Percentiles rank a stretch among this genome's conserved stretches.
Evolutionary conservation across 2,113 vertebrate genomes (phyloP).

Genomic region (Rhinolophus ferrumequinum): DNA sequence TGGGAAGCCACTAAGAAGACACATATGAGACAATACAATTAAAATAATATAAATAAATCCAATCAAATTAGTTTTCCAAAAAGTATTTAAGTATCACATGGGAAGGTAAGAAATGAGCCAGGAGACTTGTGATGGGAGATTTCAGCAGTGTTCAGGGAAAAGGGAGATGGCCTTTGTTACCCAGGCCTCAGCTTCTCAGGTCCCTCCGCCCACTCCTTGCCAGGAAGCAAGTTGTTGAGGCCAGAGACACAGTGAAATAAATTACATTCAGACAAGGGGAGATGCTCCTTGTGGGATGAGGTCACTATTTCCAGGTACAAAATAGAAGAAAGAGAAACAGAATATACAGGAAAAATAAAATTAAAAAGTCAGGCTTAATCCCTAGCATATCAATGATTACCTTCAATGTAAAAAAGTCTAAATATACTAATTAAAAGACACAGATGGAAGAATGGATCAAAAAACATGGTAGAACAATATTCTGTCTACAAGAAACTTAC

Average conservation of each 20-base stretch:
- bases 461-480: neutral
- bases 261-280: slow-evolving; percentile 64
- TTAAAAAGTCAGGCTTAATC: neutral
- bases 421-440: neutral
- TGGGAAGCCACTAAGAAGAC: neutral
- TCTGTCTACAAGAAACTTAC: neutral
- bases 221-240: slow-evolving; percentile 73
- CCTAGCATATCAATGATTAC: neutral
- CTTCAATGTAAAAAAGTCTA: neutral
- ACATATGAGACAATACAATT: neutral
- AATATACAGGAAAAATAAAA: neutral
- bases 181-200: neutral
- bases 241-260: slow-evolving; percentile 64
- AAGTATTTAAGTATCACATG: neutral
- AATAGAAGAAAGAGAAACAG: neutral
- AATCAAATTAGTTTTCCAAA: neutral
- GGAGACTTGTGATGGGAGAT: neutral
- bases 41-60: neutral
- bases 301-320: slow-evolving; percentile 35
- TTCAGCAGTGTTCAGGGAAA: neutral
- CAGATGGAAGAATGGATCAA: neutral
- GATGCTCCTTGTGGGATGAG: slow-evolving; percentile 56
- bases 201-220: slow-evolving; percentile 66
- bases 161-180: neutral
- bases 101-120: neutral